A percentile compares a stretch with the other conserved stretches of the same genome.
phyloP scores from a whole-genome alignment of 2,797 vertebrate species.

The Tragelaphus oryx region DNA sequence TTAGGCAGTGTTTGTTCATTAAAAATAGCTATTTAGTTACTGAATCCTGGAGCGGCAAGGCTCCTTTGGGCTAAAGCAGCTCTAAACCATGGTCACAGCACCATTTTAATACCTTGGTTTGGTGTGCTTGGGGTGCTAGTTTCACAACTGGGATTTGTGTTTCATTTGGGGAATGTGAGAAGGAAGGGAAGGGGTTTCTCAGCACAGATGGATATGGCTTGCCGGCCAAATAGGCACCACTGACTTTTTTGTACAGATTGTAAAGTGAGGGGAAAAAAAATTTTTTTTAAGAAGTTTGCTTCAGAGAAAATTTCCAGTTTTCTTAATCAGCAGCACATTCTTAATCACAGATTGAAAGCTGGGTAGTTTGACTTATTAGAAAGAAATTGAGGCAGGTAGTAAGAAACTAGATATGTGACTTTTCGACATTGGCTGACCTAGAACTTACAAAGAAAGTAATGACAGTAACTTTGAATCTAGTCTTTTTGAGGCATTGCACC shows the following conservation, averaged over 20 bases:
- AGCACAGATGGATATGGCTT: neutral
- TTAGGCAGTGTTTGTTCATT: conserved; percentile 45
- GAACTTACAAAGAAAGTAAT: neutral
- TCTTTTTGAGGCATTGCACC: conserved; percentile 13
- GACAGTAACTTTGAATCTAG: neutral
- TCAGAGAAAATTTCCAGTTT: neutral
- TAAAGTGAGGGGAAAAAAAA: neutral
- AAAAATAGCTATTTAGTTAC: conserved; percentile 13
- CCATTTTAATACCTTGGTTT: neutral
- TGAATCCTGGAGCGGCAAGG: neutral
- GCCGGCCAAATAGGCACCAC: neutral
- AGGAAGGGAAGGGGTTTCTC: neutral
- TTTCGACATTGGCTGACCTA: neutral
- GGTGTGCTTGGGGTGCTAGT: neutral
- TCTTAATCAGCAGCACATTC: neutral
- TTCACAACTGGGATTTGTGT: neutral
- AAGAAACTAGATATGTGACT: neutral
- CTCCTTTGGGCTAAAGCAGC: neutral
- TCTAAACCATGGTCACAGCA: neutral
- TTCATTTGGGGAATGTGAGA: neutral
- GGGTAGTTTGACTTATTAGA: neutral
- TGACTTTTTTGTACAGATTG: neutral
- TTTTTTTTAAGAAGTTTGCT: neutral
- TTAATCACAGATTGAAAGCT: neutral
- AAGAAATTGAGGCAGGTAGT: neutral